phyloP scores from a whole-genome alignment of 2,888 invertebrate species.

The Cyrtodaria siliqua region DNA sequence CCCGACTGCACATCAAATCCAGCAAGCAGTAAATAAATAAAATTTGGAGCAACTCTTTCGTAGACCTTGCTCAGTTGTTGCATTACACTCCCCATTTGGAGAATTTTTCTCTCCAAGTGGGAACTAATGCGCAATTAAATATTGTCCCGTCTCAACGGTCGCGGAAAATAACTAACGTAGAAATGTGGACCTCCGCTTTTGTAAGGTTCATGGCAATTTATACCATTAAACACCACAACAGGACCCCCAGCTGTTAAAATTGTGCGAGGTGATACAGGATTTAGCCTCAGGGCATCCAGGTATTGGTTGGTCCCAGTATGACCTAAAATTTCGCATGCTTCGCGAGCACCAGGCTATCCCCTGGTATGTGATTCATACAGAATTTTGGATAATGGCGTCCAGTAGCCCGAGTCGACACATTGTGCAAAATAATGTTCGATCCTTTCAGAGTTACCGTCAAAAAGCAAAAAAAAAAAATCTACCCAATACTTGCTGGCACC shows the following conservation, averaged over 20 bases:
- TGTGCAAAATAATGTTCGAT: not conserved
- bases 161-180: constrained; percentile 10
- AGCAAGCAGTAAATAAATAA: too few species aligned
- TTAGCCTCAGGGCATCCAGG: constrained; percentile 12
- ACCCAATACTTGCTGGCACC: not conserved
- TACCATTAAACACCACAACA: too few species aligned
- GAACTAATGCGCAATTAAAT: too few species aligned
- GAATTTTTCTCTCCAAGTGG: too few species aligned
- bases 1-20: too few species aligned
- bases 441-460: too few species aligned
- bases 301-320: not conserved
- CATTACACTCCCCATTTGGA: too few species aligned
- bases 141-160: not conserved
- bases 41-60: too few species aligned
- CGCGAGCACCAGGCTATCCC: constrained; percentile 1
- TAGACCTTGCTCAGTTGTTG: too few species aligned
- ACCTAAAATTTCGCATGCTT: constrained; percentile 14
- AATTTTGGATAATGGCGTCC: constrained; percentile 2
- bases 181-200: constrained; percentile 21
- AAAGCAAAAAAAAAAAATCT: too few species aligned
- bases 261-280: constrained; percentile 10
- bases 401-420: not conserved
- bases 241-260: constrained; percentile 11
- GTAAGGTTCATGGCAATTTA: constrained; percentile 19
- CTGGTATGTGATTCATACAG: constrained; percentile 4